Evolutionary conservation across 2,113 vertebrate genomes (phyloP), one percentile per base, ranked within the genome.

Genomic region (Ciconia stormi): DNA sequence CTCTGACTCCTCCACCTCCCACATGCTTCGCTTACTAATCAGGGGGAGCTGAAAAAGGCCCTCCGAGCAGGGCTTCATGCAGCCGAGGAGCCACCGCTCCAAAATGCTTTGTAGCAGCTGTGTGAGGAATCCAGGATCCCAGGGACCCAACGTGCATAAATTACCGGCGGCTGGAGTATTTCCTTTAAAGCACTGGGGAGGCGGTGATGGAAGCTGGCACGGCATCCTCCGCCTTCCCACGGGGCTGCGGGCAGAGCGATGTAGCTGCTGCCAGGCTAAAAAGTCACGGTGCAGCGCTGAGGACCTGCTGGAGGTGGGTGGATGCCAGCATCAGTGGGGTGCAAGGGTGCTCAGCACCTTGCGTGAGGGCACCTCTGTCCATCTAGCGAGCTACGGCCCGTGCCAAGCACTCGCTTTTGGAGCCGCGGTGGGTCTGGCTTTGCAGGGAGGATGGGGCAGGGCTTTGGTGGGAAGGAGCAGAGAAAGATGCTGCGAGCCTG

Each of bases 321-420:
- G 20, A 49, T 21, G 36, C 27, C 61, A 15, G 40, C 20, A 3
- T 26, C 32, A 9, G 5, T 16, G 29, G 77, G n/a, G 44, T 25
- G 52, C 21, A 3, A 26, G 38, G 50, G 20, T 26, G 52, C 47
- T 71, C 47, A 32, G 56, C 52, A 34, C n/a, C 74, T 53, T 3
- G 25, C 3, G 1, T 23, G 69, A 49, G 44, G 53, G 26, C 53
- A 6, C 14, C 42, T 61, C 27, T 1, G 0, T 15, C 36, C 61
- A 1, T 25, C 36, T 10, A 13, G 3, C 0, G 19, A 53, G 79
- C 77, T 49, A 2, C 0, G 34, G 16, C 30, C 66, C 17, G 0
- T 7, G 12, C 16, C 16, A 2, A 2, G 27, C 0, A 3, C 50
- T 90, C 44, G 0, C 2, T 30, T 78, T 15, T 36, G 67, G 67